Evolutionary conservation across 2,113 vertebrate genomes (phyloP), one percentile per base, ranked within the genome.

Genomic region (Brachyhypopomus occidentalis): DNA sequence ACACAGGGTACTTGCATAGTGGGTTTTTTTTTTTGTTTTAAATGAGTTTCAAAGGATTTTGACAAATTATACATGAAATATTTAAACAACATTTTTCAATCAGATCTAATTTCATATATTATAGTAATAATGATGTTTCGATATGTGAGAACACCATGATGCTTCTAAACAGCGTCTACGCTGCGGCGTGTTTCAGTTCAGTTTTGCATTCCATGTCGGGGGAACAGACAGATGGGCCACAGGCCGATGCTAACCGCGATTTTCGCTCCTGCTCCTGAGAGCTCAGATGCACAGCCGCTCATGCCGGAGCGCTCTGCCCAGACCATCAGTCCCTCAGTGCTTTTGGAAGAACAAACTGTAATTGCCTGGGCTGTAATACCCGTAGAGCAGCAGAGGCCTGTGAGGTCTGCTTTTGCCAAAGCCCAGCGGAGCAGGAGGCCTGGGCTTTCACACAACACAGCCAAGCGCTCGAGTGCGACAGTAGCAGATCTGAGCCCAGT

Each of bases 281-380:
- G 41, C 69, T 30, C 59, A 22, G 59, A 84, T 70, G 62, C 74
- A 77, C 30, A 22, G 78, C 30, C 72, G 77, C 38, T 78, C 60
- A 62, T 74, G 70, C 73, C 41, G 70, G 75, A 84, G 78, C 59
- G 34, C 60, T 80, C 63, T 79, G 75, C 77, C 80, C 73, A 80
- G 74, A 80, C 74, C 52, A 77, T 48, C 78, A 77, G 72, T 56
- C 76, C 69, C 77, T 77, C 72, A 79, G 48, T 81, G 79, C 58
- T 63, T 80, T 77, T 83, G 84, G 81, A 83, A 77, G 75, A 86
- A 86, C 84, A 83, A 78, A 78, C 81, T 78, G 81, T 83, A 75
- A 81, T 72, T 62, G 78, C 69, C 70, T 81, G 38, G 55, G 81
- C 55, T 64, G 70, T 73, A 86, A 85, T 79, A 72, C 72, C 76